Percentiles rank a stretch among this genome's conserved stretches.
Evolutionary conservation across 1,140 invertebrate genomes (phyloP).

Genomic region (Orius laevigatus): DNA sequence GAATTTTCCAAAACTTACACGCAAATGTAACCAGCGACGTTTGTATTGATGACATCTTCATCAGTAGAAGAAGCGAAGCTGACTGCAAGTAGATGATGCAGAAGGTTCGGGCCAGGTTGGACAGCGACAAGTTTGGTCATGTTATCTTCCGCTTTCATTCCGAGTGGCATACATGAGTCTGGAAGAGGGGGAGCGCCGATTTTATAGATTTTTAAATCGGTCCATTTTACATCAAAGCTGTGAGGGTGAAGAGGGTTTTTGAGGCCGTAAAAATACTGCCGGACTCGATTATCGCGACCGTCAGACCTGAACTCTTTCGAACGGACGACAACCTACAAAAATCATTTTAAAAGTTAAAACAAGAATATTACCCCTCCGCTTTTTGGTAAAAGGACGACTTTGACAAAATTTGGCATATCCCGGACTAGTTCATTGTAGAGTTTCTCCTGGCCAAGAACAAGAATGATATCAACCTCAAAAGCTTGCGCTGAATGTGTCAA

Average conservation of each 20-base stretch:
- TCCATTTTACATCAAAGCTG: conserved; percentile 76
- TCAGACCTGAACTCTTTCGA: conserved; percentile 53
- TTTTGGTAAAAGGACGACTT: conserved; percentile 86
- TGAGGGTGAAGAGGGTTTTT: conserved; percentile 76
- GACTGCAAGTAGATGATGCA: conserved; percentile 78
- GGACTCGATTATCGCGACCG: conserved; percentile 58
- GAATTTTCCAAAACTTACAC: conserved; percentile 52
- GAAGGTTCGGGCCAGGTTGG: conserved; percentile 49
- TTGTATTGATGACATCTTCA: conserved; percentile 70
- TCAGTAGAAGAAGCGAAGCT: conserved; percentile 60
- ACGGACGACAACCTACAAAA: conserved; percentile 64
- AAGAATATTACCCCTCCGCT: conserved; percentile 71
- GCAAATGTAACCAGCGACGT: conserved; percentile 83
- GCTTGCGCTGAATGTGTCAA: conserved; percentile 73
- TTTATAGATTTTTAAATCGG: conserved; percentile 80
- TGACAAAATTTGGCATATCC: conserved; percentile 85
- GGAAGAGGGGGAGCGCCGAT: conserved; percentile 85
- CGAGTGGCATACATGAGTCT: conserved; percentile 86
- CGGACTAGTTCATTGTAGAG: conserved; percentile 85
- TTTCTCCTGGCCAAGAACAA: conserved; percentile 93
- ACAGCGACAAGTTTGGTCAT: conserved; percentile 77
- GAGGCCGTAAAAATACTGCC: conserved; percentile 91
- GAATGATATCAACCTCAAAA: conserved; percentile 89
- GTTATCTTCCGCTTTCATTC: conserved; percentile 87
- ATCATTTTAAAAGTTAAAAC: conserved; percentile 3